Percentiles rank a stretch among this genome's conserved stretches.
phyloP scores from a whole-genome alignment of 2,797 vertebrate species.

The Aulostomus chinensis region DNA sequence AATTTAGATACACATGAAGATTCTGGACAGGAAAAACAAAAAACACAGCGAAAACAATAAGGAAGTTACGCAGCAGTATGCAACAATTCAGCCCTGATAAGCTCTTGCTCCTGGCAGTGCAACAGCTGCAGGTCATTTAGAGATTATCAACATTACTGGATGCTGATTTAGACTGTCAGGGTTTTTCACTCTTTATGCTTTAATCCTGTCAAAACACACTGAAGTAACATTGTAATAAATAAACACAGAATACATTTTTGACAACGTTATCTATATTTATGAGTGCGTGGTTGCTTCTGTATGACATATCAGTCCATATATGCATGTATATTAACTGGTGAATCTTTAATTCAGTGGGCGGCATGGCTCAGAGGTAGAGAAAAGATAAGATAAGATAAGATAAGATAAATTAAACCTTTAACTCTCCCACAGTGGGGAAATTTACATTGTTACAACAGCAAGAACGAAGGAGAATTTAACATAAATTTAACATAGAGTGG shows the following conservation, averaged over 20 bases:
- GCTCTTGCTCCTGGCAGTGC: neutral
- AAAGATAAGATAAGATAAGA: no score
- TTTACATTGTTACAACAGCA: no score
- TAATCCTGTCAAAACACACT: neutral
- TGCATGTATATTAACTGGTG: neutral
- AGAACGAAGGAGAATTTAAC: no score
- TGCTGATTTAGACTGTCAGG: neutral
- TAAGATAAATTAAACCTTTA: no score
- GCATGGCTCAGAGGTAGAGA: no score
- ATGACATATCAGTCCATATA: neutral
- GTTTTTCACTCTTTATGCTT: neutral
- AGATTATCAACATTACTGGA: slow-evolving; percentile 16
- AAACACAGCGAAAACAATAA: no score
- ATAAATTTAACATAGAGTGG: no score
- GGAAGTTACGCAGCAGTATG: neutral
- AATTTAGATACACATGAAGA: no score
- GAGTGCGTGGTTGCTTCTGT: neutral
- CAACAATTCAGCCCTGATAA: slow-evolving; percentile 4
- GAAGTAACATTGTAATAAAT: neutral
- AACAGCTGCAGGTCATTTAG: slow-evolving; percentile 9
- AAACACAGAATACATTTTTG: neutral
- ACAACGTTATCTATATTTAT: no score
- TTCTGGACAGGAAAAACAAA: no score
- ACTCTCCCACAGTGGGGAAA: no score
- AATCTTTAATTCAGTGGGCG: no score